Base-by-base conservation (phyloP, 2,888 invertebrate genomes). In the Dusona sp. region DNA sequence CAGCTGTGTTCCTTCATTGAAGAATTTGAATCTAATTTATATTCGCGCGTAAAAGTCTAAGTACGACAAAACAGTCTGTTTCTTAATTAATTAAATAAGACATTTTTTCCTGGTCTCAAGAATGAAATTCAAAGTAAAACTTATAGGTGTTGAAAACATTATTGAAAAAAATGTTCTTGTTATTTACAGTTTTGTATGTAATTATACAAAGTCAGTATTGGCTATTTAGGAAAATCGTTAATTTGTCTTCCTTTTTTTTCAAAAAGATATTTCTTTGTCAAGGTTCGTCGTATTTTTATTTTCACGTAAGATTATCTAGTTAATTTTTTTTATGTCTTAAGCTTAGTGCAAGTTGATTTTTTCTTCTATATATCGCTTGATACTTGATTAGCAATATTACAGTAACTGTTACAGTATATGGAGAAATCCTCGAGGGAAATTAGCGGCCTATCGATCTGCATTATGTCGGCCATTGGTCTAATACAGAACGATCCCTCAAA, bases 351-450 rank as follows among this genome's bases (percentile, higher is more conserved):
- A 22, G 36, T 73, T 2, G 57, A 36, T 48, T 22, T 72, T 36
- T 54, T 7, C 33, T 70, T 51, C 19, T 36, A 25, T 48, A 16
- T 51, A 74, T 51, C 25, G 8, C 48, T 77, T 54, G 64, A 61
- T 19, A 64, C 36, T 38, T 19, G 38, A 74, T 51, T 83, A 11
- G 65, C 48, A 33, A 45, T 82, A 61, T 74, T 45, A 51, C 29
- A 19, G 73, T 22, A 68, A 45, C 42, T 80, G 42, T 1, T 9
- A 65, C 25, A 33, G 25, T 25, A 4, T 29, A 68, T n/a, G n/a
- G 67, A 25, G n/a, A 84, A 81, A 79, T 81, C 68, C 81, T 78
- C 84, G 83, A 67, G 83, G 86, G 86, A 86, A 86, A 86, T 86
- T 86, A 86, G 75, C 16, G 25, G 25, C 22, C 13, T 61, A 79